These are phyloP conservation scores for Morinoia aosen DNA, from an alignment of 2,888 invertebrate species.

Conservation along the genomic window DNA sequence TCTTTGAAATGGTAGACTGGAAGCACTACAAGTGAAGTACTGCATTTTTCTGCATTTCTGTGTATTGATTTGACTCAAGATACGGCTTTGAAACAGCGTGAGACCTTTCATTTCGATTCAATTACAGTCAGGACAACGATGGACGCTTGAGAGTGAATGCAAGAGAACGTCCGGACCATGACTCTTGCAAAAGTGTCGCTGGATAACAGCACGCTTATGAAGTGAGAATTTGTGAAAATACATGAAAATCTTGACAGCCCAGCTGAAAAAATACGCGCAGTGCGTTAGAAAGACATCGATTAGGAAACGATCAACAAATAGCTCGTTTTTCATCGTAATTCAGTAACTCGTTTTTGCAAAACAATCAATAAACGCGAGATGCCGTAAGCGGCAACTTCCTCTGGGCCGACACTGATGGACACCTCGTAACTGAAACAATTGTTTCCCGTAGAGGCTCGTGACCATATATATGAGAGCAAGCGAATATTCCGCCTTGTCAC, in stretches of 20 bases:
- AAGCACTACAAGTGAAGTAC: not conserved
- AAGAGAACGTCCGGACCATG: not conserved
- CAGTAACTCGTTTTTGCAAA: not conserved
- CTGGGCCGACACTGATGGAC: conserved; percentile 7
- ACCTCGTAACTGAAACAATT: conserved; percentile 45
- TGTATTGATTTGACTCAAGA: not conserved
- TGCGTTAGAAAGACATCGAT: not conserved
- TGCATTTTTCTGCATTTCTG: not conserved
- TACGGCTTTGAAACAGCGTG: not conserved
- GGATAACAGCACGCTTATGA: not conserved
- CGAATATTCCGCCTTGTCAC: conserved; percentile 48
- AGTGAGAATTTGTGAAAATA: not conserved
- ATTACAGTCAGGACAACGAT: not conserved
- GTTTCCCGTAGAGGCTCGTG: not conserved
- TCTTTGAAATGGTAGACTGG: not conserved
- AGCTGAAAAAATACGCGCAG: not conserved
- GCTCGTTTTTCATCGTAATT: not conserved
- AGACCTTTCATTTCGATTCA: not conserved
- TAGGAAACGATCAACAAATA: not conserved
- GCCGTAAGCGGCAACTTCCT: not conserved
- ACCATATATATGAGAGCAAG: conserved; percentile 48
- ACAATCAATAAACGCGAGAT: not conserved
- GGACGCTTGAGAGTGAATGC: not conserved
- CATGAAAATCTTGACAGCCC: not conserved
- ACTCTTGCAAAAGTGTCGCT: not conserved